Evolutionary conservation across 2,888 invertebrate genomes (phyloP), one percentile per base, ranked within the genome.

Genomic region (Eristalis tenax): DNA sequence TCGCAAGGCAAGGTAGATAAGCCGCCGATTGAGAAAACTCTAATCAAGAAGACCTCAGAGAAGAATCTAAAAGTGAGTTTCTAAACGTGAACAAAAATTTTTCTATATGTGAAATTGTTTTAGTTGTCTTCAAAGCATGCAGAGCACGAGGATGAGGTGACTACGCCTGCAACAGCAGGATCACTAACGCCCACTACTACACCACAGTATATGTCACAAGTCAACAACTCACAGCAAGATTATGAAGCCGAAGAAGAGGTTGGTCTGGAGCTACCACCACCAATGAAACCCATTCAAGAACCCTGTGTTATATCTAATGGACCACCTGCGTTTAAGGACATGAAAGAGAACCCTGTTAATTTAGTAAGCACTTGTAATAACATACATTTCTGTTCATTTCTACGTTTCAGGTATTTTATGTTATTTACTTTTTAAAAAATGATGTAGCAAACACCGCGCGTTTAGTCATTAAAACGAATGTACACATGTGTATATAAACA

Each of bases 251-350:
- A 97, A 90, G 97, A 97, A 91, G 97, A 97, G 91, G 94, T 94
- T 23, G 95, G 96, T 40, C 95, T 97, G 15, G 98, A 98, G 93
- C 94, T 98, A 90, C 99, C 98, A 73, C 98, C 99, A 43, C 98
- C 98, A 1, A 98, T 98, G 99, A 97, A 98, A 91, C 97, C 97
- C n/a, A 97, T 98, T 89, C 96, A 97, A 92, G 97, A 93, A 89
- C 93, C 94, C 56, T 93, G 94, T 89, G 90, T 93, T 88, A 93
- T 93, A 79, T 90, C 92, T 87, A 93, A 93, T 90, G 93, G 92
- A 88, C 92, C 93, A 88, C 93, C 92, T 86, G 91, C 91, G 81
- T 92, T 91, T 89, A 94, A 94, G 88, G 94, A 94, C 88, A 89
- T 91, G 89, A 94, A 94, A 90, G 94, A 94, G 90, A 94, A 94